Conservation (phyloP, 37 sponge, comb jelly and placozoan species). For the Geodia barretti region DNA sequence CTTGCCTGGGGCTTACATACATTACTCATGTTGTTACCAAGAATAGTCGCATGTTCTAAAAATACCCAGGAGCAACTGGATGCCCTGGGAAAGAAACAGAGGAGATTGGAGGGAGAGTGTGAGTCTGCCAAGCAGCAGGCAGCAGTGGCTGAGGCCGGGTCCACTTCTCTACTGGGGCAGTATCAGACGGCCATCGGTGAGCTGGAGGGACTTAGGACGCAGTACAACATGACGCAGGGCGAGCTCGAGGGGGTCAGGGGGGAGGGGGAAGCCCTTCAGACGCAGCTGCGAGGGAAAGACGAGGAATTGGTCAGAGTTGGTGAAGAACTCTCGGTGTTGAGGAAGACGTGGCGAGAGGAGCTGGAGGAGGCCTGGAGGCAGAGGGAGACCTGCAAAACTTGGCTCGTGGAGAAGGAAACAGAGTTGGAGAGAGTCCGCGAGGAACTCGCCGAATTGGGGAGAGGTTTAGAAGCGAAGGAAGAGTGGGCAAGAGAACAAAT, state of each 20-base stretch:
- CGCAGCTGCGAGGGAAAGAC: neutral
- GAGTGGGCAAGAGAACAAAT: neutral
- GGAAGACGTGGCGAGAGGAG: too few species aligned
- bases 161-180: neutral
- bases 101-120: neutral
- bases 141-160: neutral
- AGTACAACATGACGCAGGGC: neutral
- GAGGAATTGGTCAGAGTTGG: neutral
- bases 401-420: too few species aligned
- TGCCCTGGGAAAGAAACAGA: neutral
- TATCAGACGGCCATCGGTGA: neutral
- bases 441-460: too few species aligned
- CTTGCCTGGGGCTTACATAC: too few species aligned
- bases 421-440: too few species aligned
- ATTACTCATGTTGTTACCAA: too few species aligned
- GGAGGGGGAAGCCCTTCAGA: neutral
- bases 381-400: too few species aligned
- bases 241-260: neutral
- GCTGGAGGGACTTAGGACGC: neutral
- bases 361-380: too few species aligned
- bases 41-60: neutral
- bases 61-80: neutral
- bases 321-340: neutral
- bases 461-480: conserved; percentile 9
- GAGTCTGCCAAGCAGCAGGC: neutral